phyloP scores from a whole-genome alignment of 2,797 vertebrate genomes.

The Enteromius paludinosus region DNA sequence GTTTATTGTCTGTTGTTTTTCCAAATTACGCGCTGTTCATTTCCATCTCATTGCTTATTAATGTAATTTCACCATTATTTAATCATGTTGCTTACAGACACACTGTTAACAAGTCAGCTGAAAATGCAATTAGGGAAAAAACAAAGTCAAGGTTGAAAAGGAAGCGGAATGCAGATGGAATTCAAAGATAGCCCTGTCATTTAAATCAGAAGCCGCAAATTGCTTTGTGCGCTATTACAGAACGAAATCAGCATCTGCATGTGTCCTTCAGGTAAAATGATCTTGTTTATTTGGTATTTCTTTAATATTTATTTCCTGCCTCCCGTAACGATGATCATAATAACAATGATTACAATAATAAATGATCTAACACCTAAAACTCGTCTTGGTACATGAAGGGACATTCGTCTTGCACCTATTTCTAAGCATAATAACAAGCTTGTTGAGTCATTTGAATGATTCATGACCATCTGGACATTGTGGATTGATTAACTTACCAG shows the following conservation, averaged over 20 bases:
- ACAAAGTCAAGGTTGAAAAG: constrained; percentile 62
- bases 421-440: constrained; percentile 13
- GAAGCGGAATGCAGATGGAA: constrained; percentile 60
- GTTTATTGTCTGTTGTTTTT: constrained; percentile 75
- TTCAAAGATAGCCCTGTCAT: constrained; percentile 55
- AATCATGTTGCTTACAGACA: constrained; percentile 81
- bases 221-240: constrained; percentile 47
- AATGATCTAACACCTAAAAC: constrained; percentile 15
- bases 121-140: constrained; percentile 77
- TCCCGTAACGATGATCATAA: constrained; percentile 16
- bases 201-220: constrained; percentile 44
- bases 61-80: constrained; percentile 81
- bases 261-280: constrained; percentile 26
- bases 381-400: neutral
- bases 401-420: neutral
- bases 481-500: constrained; percentile 78
- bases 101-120: constrained; percentile 76
- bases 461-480: constrained; percentile 46
- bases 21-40: constrained; percentile 73
- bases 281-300: constrained; percentile 40
- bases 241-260: constrained; percentile 34
- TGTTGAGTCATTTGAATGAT: constrained; percentile 37
- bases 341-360: constrained; percentile 22
- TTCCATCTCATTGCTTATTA: constrained; percentile 84
- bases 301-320: constrained; percentile 32